These are phyloP conservation scores for Cephus nigrinus DNA, from an alignment of 2,888 invertebrate genomes.

Conservation along the genomic window DNA sequence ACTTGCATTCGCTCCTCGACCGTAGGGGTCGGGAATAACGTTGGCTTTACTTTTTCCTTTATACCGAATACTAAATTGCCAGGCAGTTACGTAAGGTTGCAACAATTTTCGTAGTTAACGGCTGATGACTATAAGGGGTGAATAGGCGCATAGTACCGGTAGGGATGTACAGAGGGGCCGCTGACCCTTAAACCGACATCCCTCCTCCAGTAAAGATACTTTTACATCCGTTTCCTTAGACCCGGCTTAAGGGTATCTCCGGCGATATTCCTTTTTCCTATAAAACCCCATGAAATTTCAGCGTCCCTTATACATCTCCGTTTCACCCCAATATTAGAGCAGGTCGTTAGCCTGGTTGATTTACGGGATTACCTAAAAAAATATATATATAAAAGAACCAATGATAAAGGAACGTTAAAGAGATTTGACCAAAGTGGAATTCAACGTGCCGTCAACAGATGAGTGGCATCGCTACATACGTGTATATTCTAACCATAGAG, in stretches of 20 bases:
- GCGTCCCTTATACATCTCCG: background rate
- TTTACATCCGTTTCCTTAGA: background rate
- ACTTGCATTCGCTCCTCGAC: background rate
- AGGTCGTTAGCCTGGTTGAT: background rate
- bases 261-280: background rate
- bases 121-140: background rate
- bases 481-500: too few species aligned
- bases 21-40: background rate
- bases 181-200: background rate
- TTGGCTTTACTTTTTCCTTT: background rate
- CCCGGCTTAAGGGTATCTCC: background rate
- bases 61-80: background rate
- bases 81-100: background rate
- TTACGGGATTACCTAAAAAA: background rate
- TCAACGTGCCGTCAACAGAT: background rate
- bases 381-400: background rate
- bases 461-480: background rate
- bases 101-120: background rate
- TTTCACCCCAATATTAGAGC: background rate
- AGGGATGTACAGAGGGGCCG: background rate
- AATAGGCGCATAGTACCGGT: background rate
- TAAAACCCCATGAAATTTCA: background rate
- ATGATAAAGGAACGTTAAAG: background rate
- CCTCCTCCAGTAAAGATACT: constrained; percentile 1
- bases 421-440: background rate